Base-by-base conservation (phyloP, 1,140 invertebrate species). In the Uloborus diversus region DNA sequence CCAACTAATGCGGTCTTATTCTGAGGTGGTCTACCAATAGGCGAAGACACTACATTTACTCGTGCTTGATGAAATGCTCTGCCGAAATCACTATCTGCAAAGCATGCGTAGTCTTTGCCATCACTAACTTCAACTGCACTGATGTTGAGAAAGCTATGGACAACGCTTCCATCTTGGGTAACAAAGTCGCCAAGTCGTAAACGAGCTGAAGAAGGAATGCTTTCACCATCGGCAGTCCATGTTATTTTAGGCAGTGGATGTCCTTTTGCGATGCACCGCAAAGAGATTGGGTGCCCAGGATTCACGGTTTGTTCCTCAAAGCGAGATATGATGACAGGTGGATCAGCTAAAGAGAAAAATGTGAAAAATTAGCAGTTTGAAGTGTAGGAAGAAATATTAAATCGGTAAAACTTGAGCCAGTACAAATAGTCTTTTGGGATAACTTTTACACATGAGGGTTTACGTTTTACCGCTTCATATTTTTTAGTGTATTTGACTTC, bases 111-210 rank as follows among this genome's bases (percentile, higher is more conserved):
- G 30, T 82, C 82, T 5, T 84, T 83, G 11, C 83, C 82, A 56
- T 84, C 86, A 86, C 94, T 94, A 35, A 71, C 57, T 47, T 79
- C 76, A 0, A 68, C 81, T 33, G 79, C 53, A 32, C 93, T 92
- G 82, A 96, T 93, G 88, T 96, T 96, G 78, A 96, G 89, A 86
- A 94, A 93, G 86, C 93, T 94, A 83, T 95, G 92, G 30, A 96
- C 93, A 49, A 97, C 94, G 84, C 94, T 93, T 20, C 80, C 80
- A 49, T 82, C 82, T 28, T 80, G 71, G 2, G 82, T 83, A 7
- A 84, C 82, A 42, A 83, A 84, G 42, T 83, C 84, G 1, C 84
- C 83, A 23, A 81, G 76, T 47, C 83, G 76, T 28, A 84, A 59
- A 3, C 81, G 65, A 1, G 59, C 9, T 7, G 79, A 82, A 28